Evolutionary conservation across 30 jellyfish, hydroid and myxozoan genomes (phyloP).

Genomic region (Aurelia aurita complex sp. Pacific): DNA sequence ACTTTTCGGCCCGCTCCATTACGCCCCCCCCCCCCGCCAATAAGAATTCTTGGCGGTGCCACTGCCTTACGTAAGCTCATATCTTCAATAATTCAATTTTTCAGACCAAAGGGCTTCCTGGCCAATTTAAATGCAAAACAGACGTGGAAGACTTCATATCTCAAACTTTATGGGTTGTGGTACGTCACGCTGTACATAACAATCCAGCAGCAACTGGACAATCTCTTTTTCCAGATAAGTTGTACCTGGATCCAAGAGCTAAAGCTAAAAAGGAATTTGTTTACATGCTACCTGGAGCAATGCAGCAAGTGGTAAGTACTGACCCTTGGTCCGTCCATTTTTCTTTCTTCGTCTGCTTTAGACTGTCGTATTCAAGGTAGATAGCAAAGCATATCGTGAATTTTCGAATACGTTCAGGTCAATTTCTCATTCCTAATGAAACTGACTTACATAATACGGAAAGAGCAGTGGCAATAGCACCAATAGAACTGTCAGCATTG

Average conservation of each 20-base stretch:
- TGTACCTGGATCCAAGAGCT: slow-evolving; percentile 24
- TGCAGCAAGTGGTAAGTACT: slow-evolving; percentile 47
- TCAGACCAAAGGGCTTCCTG: slow-evolving; percentile 67
- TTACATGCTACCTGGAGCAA: slow-evolving; percentile 52
- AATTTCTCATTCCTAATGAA: too few relatives aligned
- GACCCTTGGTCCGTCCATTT: too few relatives aligned
- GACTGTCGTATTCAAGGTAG: too few relatives aligned
- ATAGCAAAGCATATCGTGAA: too few relatives aligned
- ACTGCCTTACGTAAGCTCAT: not conserved
- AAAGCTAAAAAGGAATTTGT: not conserved
- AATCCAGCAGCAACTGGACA: slow-evolving; percentile 53
- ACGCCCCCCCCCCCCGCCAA: too few relatives aligned
- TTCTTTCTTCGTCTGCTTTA: too few relatives aligned
- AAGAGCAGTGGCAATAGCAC: too few relatives aligned
- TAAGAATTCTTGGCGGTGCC: too few relatives aligned
- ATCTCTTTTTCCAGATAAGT: slow-evolving; percentile 62
- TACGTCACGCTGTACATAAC: slow-evolving; percentile 63
- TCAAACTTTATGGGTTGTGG: slow-evolving; percentile 61
- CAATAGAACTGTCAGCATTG: too few relatives aligned
- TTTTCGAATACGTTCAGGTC: too few relatives aligned
- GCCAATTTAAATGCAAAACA: slow-evolving; percentile 8
- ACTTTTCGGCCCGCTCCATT: too few relatives aligned
- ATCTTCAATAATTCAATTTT: not conserved
- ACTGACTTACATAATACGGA: too few relatives aligned
- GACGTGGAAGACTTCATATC: slow-evolving; percentile 27